Evolutionary conservation across 2,888 invertebrate species (phyloP), one percentile per base, ranked within the genome.

Genomic region (Drosophila quinaria): DNA sequence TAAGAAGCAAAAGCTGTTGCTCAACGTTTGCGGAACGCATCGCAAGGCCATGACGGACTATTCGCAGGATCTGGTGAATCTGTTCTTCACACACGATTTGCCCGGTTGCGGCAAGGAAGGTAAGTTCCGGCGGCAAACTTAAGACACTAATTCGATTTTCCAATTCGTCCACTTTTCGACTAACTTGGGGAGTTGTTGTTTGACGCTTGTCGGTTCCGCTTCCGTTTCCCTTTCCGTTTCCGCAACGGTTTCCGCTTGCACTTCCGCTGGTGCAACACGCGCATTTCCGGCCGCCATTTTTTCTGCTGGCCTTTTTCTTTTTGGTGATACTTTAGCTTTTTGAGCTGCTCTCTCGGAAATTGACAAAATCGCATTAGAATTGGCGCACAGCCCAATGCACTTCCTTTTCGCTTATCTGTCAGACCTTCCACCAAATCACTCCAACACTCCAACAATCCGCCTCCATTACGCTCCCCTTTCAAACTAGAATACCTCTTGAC

Each of bases 331-430:
- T 56, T 67, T 70, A 44, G 65, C 69, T 75, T 70, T 47, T 74
- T 35, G 69, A 64, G 71, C 70, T 75, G 66, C 56, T 62, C 80
- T 60, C 80, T 79, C 65, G 60, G 44, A 65, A 88, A 90, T 85
- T 87, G 87, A 78, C 78, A 77, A 85, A 91, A 90, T 90, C 89
- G 88, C 90, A 92, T 92, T 92, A 90, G 90, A 91, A 90, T 92
- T 92, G 92, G 92, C 92, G 90, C 87, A 81, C 88, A 88, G 91
- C 92, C 92, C 92, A 91, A 88, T 90, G 91, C 91, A 87, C 90
- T 91, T 89, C 81, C 82, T 81, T 78, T 80, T 74, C 70, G 74
- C 80, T 82, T 70, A 74, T 70, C 74, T 74, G 55, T 52, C 54
- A 64, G 55, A 39, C 44, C 64, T 46, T 13, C 35, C 47, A 25